phyloP scores from a whole-genome alignment of 1,140 invertebrate species.

The Zophobas atratus region DNA sequence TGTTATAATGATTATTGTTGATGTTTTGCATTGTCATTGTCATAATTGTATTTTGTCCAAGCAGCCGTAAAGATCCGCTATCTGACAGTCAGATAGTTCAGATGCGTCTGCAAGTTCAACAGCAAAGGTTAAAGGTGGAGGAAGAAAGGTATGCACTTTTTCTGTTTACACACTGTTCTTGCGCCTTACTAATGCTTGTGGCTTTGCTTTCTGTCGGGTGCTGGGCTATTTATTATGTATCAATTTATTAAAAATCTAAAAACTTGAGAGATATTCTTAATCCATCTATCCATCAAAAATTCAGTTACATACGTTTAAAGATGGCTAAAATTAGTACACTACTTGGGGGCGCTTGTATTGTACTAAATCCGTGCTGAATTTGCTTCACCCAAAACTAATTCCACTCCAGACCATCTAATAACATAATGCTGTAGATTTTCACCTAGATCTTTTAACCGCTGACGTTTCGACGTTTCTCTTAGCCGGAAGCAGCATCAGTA shows the following conservation, averaged over 20 bases:
- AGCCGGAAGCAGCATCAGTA: conserved; percentile 82
- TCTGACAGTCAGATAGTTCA: conserved; percentile 82
- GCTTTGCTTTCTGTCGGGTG: too few species aligned
- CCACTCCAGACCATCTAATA: too few species aligned
- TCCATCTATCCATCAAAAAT: too few species aligned
- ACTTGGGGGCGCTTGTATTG: too few species aligned
- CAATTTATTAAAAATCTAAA: too few species aligned
- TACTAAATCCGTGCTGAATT: too few species aligned
- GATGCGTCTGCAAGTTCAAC: conserved; percentile 80
- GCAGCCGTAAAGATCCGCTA: conserved; percentile 67
- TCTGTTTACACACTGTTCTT: conserved; percentile 16
- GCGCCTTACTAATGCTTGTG: not conserved
- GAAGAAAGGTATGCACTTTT: conserved; percentile 77
- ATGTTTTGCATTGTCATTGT: conserved; percentile 32
- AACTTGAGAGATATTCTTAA: too few species aligned
- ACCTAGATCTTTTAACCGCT: not conserved
- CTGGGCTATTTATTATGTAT: too few species aligned
- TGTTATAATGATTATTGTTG: conserved; percentile 46
- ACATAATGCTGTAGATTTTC: too few species aligned
- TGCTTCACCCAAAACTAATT: too few species aligned
- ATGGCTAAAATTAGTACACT: too few species aligned
- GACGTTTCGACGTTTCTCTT: conserved; percentile 58
- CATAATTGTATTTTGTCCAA: conserved; percentile 45
- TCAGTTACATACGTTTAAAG: too few species aligned
- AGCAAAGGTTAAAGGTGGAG: conserved; percentile 80